Base-by-base conservation (phyloP, 1,140 invertebrate genomes). In the Varroa destructor region DNA sequence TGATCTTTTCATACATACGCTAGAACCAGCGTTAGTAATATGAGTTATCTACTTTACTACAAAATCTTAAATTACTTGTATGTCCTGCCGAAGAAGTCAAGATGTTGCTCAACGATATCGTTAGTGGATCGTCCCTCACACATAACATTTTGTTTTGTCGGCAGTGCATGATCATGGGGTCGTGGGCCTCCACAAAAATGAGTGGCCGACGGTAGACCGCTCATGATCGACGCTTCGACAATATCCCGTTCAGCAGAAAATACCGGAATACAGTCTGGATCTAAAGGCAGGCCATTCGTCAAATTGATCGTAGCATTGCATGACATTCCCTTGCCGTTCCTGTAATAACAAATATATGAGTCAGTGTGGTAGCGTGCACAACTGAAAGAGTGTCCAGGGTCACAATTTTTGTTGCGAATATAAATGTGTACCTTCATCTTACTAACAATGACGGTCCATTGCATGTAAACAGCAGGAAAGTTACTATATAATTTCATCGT, bases 101-200 rank as follows among this genome's bases (percentile, higher is more conserved):
- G n/a, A 1, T 73, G 70, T 12, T 55, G 6, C 0, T 71, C 51
- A 8, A 75, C 67, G 14, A 76, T 64, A 10, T 76, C 75, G 74
- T 73, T 74, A 1, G 73, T 72, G 43, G 72, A 74, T n/a, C 70
- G 14, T 3, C 72, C 64, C 6, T 43, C 56, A 37, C 75, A 76
- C 42, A 76, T 54, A 10, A 55, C 70, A 70, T 76, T 76, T 10
- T 76, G 76, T 55, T 74, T 76, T 2, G 67, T 76, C 10, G 73
- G 75, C 55, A 73, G 61, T 0, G 40, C 42, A 40, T 40, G 8
- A 37, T 75, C 73, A 56, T 76, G 76, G 0, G 70, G 71, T 5
- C 14, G 14, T 6, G 72, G 56, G 0, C 73, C 72, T 61, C 72
- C 61, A n/a, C 70, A 67, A 46, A 67, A 67, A 14, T 67, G 61